A percentile compares a stretch with the other conserved stretches of the same genome.
Evolutionary conservation across 2,797 vertebrate species (phyloP).

Genomic region (Alca torda): DNA sequence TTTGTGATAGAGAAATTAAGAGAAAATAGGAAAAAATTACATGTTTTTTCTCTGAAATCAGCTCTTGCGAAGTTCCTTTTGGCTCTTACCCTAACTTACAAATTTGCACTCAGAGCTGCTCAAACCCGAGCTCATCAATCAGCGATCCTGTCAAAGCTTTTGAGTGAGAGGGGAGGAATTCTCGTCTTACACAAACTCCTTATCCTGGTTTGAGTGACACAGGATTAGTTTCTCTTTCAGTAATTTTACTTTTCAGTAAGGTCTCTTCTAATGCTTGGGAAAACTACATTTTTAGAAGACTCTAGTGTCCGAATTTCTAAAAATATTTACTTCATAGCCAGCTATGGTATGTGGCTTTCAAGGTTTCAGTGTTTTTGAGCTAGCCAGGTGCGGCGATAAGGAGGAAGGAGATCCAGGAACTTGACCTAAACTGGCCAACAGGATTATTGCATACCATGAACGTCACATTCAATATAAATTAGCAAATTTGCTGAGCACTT

Average conservation of each 20-base stretch:
- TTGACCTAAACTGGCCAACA: not conserved
- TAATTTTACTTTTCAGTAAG: not conserved
- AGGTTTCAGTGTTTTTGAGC: not conserved
- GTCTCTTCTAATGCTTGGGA: not conserved
- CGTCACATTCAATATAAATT: not conserved
- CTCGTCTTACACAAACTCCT: not conserved
- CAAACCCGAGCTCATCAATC: not conserved
- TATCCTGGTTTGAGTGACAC: not conserved
- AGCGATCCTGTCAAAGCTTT: not conserved
- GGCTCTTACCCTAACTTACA: not conserved
- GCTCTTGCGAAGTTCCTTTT: not conserved
- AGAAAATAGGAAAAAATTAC: not conserved
- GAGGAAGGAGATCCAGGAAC: not conserved
- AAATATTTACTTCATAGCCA: not conserved
- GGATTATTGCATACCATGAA: not conserved
- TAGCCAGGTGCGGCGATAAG: not conserved
- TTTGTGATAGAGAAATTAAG: not conserved
- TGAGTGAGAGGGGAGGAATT: not conserved
- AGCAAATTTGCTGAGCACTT: not conserved
- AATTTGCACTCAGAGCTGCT: not conserved
- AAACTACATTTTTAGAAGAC: not conserved
- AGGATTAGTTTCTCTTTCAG: not conserved
- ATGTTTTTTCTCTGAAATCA: not conserved
- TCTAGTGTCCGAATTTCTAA: not conserved
- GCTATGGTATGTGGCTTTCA: not conserved